Conservation (phyloP, 2,113 vertebrate genomes). For the Prinia subflava region DNA sequence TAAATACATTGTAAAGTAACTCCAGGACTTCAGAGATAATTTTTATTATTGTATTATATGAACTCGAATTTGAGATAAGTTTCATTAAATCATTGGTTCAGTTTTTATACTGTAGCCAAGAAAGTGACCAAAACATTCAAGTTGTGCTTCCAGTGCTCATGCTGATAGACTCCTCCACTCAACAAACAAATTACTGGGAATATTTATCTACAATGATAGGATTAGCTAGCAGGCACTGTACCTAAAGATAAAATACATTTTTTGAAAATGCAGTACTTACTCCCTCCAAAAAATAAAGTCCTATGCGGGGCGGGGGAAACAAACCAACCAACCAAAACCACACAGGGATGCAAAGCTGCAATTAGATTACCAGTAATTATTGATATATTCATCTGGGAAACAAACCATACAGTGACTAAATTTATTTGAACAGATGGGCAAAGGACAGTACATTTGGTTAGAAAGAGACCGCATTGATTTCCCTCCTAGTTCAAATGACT, state of each 20-base stretch:
- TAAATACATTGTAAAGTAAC: background rate
- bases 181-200: background rate
- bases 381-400: background rate
- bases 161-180: background rate
- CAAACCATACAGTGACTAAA: background rate
- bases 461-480: background rate
- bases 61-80: background rate
- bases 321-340: background rate
- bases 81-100: background rate
- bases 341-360: background rate
- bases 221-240: background rate
- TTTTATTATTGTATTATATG: background rate
- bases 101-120: background rate
- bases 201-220: background rate
- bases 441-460: background rate
- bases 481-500: background rate
- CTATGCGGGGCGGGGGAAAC: fast-evolving
- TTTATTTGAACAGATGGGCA: background rate
- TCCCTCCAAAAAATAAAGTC: background rate
- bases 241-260: background rate
- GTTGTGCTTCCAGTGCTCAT: background rate
- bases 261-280: background rate
- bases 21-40: background rate
- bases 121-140: background rate
- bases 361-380: background rate